phyloP scores from a whole-genome alignment of 2,797 vertebrate species.

The Poecilia velifera region DNA sequence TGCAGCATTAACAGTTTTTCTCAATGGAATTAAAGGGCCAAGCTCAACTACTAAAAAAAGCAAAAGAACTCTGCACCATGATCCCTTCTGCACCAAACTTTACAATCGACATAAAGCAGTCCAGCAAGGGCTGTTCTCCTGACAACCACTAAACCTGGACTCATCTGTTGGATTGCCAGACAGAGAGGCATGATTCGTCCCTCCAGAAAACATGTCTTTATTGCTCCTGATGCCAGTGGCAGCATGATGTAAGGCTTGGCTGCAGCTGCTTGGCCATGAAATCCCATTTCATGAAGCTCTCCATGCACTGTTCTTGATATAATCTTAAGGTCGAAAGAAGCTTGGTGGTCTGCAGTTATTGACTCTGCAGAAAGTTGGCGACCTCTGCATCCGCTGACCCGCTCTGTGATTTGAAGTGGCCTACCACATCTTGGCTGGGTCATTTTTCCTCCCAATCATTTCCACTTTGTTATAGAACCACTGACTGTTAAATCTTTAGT shows the following conservation, averaged over 20 bases:
- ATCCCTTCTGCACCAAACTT: neutral
- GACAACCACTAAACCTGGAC: neutral
- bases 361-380: conserved; percentile 1
- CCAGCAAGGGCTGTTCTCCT: neutral
- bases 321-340: neutral
- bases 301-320: neutral
- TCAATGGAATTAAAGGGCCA: neutral
- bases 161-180: conserved; percentile 1
- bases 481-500: neutral
- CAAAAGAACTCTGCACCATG: neutral
- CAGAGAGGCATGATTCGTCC: neutral
- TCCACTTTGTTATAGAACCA: neutral
- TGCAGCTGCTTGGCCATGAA: neutral
- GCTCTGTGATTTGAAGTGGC: neutral
- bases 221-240: neutral
- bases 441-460: neutral
- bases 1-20: neutral
- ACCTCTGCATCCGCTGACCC: neutral
- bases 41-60: neutral
- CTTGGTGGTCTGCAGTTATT: neutral
- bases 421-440: neutral
- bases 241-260: neutral
- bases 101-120: neutral
- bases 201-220: conserved; percentile 2
- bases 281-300: neutral